Conservation (phyloP, 2,113 vertebrate species). For the Amphilophus citrinellus region DNA sequence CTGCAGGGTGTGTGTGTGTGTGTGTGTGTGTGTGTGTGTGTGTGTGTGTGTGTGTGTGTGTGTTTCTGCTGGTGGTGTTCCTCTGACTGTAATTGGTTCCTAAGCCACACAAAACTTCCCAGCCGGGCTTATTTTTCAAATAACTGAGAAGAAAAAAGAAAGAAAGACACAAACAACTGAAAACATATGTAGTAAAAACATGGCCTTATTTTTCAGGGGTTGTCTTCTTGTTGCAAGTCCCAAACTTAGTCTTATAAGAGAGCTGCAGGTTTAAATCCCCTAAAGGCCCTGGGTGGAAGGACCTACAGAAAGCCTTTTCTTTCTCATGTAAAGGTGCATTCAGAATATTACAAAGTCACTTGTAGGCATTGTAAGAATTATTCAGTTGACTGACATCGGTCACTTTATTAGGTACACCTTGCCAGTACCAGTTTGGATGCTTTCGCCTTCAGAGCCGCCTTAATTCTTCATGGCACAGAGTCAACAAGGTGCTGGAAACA, state of each 20-base stretch:
- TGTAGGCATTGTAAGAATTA: no score
- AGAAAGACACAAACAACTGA: not conserved
- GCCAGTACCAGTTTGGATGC: not conserved
- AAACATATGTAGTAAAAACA: not conserved
- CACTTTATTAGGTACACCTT: not conserved
- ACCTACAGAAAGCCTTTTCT: not conserved
- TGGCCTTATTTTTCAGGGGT: not conserved
- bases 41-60: not conserved
- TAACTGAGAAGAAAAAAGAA: not conserved
- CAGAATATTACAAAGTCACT: not conserved
- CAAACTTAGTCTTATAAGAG: not conserved
- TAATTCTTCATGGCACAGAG: not conserved
- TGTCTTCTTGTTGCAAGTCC: not conserved
- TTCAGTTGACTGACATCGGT: not conserved
- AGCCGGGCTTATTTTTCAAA: not conserved
- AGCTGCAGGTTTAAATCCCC: not conserved
- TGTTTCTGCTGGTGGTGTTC: not conserved
- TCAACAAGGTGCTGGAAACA: no score
- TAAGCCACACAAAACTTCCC: conserved; percentile 9
- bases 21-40: not conserved
- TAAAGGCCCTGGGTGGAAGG: not conserved
- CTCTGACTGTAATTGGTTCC: conserved; percentile 24
- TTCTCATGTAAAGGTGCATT: not conserved
- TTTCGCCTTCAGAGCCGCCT: not conserved
- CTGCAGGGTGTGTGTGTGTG: not conserved